Evolutionary conservation across 2,113 vertebrate species (phyloP).

Genomic region (Aleadryas rufinucha): DNA sequence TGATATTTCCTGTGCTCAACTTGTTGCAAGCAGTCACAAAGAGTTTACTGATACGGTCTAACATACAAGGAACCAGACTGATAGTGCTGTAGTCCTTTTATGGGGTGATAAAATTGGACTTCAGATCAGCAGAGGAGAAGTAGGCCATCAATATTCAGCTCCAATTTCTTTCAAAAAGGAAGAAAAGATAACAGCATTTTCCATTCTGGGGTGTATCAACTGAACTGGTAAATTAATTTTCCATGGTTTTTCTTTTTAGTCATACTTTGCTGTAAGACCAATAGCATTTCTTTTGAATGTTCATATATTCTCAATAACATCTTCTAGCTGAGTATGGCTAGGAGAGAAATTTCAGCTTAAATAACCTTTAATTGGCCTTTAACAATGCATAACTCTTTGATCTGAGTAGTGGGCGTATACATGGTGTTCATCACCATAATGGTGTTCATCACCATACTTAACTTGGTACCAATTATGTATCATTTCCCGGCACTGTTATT

Average conservation of each 20-base stretch:
- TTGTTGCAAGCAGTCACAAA: slow-evolving; percentile 28
- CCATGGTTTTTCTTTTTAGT: not conserved
- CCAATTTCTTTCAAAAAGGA: not conserved
- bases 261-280: not conserved
- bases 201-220: not conserved
- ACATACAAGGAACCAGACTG: slow-evolving; percentile 36
- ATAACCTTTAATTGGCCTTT: slow-evolving; percentile 30
- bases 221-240: slow-evolving; percentile 53
- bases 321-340: not conserved
- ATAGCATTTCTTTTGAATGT: not conserved
- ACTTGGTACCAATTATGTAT: slow-evolving; percentile 12
- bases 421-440: not conserved
- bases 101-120: slow-evolving; percentile 47
- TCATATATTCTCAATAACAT: not conserved
- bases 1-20: slow-evolving; percentile 35
- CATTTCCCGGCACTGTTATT: not conserved
- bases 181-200: slow-evolving; percentile 22
- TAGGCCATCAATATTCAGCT: slow-evolving; percentile 37
- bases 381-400: not conserved
- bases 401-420: not conserved
- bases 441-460: slow-evolving; percentile 5
- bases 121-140: slow-evolving; percentile 37
- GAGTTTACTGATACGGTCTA: slow-evolving; percentile 1
- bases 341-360: slow-evolving; percentile 12
- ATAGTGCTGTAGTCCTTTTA: slow-evolving; percentile 38